Conservation (phyloP, 2,888 invertebrate species). For the Tenodera sinensis region DNA sequence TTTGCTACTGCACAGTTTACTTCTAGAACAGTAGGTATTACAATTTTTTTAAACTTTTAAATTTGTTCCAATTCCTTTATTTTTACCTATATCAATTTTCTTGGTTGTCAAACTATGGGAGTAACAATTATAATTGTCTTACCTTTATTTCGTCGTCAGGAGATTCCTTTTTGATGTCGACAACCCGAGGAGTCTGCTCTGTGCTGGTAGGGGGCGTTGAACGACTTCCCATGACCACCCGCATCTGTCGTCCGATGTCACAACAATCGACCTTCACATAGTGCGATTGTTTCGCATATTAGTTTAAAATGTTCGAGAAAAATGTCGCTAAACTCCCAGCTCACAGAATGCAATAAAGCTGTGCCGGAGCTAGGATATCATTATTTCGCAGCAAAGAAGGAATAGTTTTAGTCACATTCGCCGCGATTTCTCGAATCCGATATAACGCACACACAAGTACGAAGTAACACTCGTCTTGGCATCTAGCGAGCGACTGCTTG, state of each 20-base stretch:
- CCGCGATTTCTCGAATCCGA: neutral
- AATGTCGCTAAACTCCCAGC: neutral
- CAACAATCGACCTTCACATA: neutral
- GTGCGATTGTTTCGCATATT: neutral
- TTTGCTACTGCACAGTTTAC: too few species aligned
- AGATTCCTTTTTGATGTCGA: constrained; percentile 62
- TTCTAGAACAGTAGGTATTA: too few species aligned
- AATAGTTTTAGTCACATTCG: neutral
- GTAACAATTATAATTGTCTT: constrained; percentile 31
- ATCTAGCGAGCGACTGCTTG: constrained; percentile 6
- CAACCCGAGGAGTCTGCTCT: constrained; percentile 32
- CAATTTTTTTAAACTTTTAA: too few species aligned
- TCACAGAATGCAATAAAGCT: neutral
- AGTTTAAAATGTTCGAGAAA: neutral
- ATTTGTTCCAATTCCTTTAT: too few species aligned
- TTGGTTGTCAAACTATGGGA: too few species aligned
- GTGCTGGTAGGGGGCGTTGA: constrained; percentile 43
- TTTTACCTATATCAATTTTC: too few species aligned
- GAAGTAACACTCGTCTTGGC: neutral
- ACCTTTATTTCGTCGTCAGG: constrained; percentile 75
- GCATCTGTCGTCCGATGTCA: constrained; percentile 8
- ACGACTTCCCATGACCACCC: constrained; percentile 53
- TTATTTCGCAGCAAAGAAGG: neutral
- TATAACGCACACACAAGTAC: neutral
- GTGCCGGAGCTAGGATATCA: neutral